phyloP scores from a whole-genome alignment of 1,140 invertebrate species.

The Bombus superbus region DNA sequence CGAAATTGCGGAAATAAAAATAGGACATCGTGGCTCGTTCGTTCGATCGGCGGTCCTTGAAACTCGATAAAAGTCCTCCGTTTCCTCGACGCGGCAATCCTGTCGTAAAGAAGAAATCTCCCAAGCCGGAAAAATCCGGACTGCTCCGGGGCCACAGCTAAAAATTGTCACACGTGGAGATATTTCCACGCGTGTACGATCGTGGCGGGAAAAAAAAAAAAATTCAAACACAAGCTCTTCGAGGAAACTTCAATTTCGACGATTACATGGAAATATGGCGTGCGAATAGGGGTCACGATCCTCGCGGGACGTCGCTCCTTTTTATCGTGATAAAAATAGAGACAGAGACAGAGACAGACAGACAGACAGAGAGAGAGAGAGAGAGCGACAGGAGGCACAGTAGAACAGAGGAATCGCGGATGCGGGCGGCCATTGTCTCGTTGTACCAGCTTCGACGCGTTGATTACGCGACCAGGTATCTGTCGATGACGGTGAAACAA shows the following conservation, averaged over 20 bases:
- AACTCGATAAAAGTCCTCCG: conserved; percentile 27
- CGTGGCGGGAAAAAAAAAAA: background rate
- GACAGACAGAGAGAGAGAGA: background rate
- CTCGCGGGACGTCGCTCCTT: background rate
- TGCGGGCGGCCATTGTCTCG: background rate
- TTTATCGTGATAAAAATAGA: too few species aligned
- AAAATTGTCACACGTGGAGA: background rate
- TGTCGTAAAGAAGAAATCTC: background rate
- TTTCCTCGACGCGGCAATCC: background rate
- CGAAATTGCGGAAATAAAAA: conserved; percentile 21
- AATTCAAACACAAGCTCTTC: background rate
- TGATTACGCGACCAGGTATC: conserved; percentile 38
- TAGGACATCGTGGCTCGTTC: conserved; percentile 1
- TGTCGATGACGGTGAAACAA: conserved; percentile 36
- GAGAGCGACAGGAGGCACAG: too few species aligned
- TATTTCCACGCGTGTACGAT: background rate
- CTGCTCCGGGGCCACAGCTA: background rate
- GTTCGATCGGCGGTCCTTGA: background rate
- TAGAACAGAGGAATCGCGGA: background rate
- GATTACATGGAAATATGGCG: conserved; percentile 27
- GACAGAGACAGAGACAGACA: too few species aligned
- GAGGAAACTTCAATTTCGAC: conserved; percentile 22
- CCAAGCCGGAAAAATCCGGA: background rate
- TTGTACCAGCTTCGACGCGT: background rate
- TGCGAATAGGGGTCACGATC: background rate